These are phyloP conservation scores for Felis chaus DNA, from an alignment of 2,113 vertebrate species.

Conservation along the genomic window DNA sequence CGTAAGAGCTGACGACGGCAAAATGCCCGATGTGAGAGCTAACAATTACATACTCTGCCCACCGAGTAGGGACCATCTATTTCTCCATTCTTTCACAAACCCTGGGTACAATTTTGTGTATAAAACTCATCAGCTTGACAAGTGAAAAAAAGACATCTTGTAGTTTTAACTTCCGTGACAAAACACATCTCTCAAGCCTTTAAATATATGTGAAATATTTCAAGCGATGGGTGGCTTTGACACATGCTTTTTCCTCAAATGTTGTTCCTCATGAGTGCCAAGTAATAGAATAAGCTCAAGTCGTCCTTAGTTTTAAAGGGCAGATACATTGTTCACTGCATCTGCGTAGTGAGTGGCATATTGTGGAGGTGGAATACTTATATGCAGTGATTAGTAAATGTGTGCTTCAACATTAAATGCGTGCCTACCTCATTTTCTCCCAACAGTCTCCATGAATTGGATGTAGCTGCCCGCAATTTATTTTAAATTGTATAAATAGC, in stretches of 20 bases:
- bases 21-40: accelerated
- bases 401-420: neutral
- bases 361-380: neutral
- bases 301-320: neutral
- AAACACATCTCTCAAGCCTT: constrained; percentile 36
- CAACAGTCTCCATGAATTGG: neutral
- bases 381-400: neutral
- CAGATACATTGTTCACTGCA: too few species aligned
- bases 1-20: neutral
- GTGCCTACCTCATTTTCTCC: neutral
- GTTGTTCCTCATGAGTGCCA: neutral
- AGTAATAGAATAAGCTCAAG: neutral
- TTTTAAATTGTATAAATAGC: neutral
- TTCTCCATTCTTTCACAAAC: neutral
- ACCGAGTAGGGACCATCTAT: too few species aligned
- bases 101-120: neutral
- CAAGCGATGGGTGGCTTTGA: neutral
- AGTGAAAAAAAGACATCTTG: neutral
- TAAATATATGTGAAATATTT: neutral
- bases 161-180: constrained; percentile 12
- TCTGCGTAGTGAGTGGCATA: neutral
- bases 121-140: constrained; percentile 3
- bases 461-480: neutral
- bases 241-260: neutral
- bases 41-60: neutral